A percentile compares a stretch with the other conserved stretches of the same genome.
Evolutionary conservation across 2,797 vertebrate genomes (phyloP).

Genomic region (Anableps anableps): DNA sequence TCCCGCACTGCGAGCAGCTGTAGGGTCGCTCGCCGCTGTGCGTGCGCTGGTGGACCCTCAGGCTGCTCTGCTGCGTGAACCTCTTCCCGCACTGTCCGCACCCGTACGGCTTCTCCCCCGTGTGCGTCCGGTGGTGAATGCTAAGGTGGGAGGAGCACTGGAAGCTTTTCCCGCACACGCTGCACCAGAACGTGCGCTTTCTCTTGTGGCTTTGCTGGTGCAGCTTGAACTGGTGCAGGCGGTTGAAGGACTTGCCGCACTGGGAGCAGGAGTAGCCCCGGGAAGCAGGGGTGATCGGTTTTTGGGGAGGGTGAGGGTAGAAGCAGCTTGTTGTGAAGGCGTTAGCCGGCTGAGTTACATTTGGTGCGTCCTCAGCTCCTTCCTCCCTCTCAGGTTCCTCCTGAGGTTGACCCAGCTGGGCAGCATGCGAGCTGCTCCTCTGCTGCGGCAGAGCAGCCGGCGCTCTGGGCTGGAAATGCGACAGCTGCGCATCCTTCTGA

Average conservation of each 20-base stretch:
- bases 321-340: slow-evolving; percentile 34
- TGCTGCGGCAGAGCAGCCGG: slow-evolving; percentile 36
- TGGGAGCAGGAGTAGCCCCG: slow-evolving; percentile 67
- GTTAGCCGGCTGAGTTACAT: slow-evolving; percentile 26
- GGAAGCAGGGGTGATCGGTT: slow-evolving; percentile 2
- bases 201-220: slow-evolving; percentile 80
- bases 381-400: slow-evolving; percentile 38
- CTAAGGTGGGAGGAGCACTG: slow-evolving; percentile 80
- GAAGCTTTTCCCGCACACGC: slow-evolving; percentile 80
- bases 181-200: slow-evolving; percentile 76
- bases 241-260: slow-evolving; percentile 76
- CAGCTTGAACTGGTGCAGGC: slow-evolving; percentile 77
- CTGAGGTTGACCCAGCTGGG: slow-evolving; percentile 8
- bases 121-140: slow-evolving; percentile 81
- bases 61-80: slow-evolving; percentile 82
- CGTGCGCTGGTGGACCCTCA: slow-evolving; percentile 79
- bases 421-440: slow-evolving; percentile 25
- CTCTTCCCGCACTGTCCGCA: slow-evolving; percentile 79
- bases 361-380: background rate
- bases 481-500: slow-evolving; percentile 58
- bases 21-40: slow-evolving; percentile 81
- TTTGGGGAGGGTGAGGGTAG: slow-evolving; percentile 38
- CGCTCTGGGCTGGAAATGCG: slow-evolving; percentile 57
- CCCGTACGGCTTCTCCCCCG: slow-evolving; percentile 79
- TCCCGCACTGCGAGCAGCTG: slow-evolving; percentile 79